Conservation (phyloP, 2,888 invertebrate genomes). For the Strigamia maritima region DNA sequence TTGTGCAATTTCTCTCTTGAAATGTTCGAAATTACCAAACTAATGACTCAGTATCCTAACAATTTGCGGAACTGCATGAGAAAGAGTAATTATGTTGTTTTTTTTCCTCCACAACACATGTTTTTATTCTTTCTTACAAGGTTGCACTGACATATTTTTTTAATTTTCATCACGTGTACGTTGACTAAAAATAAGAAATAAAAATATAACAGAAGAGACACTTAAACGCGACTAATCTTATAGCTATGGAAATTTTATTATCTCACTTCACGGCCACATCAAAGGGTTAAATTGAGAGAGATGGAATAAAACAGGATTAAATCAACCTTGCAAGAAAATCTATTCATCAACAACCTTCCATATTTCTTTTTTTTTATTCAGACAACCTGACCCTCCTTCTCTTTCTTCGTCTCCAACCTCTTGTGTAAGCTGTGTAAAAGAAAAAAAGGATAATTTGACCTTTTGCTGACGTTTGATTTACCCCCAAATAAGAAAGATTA, state of each 20-base stretch:
- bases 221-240: neutral
- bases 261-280: conserved; percentile 15
- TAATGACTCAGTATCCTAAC: neutral
- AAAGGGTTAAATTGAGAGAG: conserved; percentile 18
- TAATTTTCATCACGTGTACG: neutral
- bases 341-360: conserved; percentile 4
- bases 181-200: neutral
- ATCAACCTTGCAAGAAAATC: neutral
- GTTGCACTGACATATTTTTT: conserved; percentile 12
- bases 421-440: neutral
- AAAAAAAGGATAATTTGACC: neutral
- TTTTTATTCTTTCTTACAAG: neutral
- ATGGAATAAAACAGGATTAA: conserved; percentile 22
- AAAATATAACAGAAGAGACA: neutral
- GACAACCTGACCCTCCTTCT: neutral
- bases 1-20: neutral
- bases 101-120: neutral
- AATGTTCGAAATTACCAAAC: neutral
- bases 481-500: neutral
- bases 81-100: neutral
- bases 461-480: neutral
- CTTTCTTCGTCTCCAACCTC: neutral
- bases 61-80: neutral
- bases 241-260: conserved; percentile 6
- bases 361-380: neutral